phyloP scores from a whole-genome alignment of 2,113 vertebrate genomes.

The Microtus ochrogaster region DNA sequence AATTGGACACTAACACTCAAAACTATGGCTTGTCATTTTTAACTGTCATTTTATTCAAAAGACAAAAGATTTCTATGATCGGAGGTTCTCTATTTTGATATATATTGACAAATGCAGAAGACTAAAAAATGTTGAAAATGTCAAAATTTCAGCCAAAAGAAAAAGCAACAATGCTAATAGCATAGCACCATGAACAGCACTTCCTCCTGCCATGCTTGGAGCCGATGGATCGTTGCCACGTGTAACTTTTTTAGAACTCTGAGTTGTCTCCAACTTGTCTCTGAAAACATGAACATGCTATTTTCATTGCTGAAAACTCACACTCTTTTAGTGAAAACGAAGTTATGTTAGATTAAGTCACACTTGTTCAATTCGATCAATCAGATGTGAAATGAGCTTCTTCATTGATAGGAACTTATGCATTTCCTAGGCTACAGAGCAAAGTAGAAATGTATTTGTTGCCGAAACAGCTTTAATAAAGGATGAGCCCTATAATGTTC shows the following conservation, averaged over 20 bases:
- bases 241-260: background rate
- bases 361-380: constrained; percentile 1
- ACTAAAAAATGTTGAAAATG: background rate
- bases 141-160: background rate
- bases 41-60: background rate
- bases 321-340: background rate
- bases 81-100: background rate
- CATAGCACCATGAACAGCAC: background rate
- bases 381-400: constrained; percentile 5
- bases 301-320: background rate
- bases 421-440: background rate
- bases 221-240: background rate
- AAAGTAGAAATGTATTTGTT: constrained; percentile 22
- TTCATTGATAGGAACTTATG: background rate
- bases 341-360: constrained; percentile 2
- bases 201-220: background rate
- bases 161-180: background rate
- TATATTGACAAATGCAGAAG: background rate
- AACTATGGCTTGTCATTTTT: background rate
- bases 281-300: background rate
- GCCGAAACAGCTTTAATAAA: constrained; percentile 50
- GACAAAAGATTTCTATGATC: background rate
- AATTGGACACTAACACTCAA: background rate
- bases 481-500: background rate
- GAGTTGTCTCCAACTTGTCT: background rate